Evolutionary conservation across 1,140 invertebrate species (phyloP).

Genomic region (Chrysopa pallens): DNA sequence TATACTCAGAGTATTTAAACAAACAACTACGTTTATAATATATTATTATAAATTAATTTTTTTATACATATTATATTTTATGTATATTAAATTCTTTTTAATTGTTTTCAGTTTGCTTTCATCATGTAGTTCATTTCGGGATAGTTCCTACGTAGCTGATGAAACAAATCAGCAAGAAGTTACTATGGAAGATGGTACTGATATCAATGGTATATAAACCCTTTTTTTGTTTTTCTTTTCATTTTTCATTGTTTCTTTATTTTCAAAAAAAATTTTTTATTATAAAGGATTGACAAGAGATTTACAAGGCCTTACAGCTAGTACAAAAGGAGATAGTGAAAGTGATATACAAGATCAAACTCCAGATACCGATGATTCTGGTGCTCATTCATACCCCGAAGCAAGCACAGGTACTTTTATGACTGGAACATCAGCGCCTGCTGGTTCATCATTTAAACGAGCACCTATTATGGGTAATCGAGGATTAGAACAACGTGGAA

Average conservation of each 20-base stretch:
- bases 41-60: neutral
- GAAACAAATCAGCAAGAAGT: slow-evolving; percentile 17
- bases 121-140: slow-evolving; percentile 68
- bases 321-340: slow-evolving; percentile 34
- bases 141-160: slow-evolving; percentile 32
- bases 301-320: slow-evolving; percentile 26
- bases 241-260: neutral
- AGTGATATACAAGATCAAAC: slow-evolving; percentile 38
- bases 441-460: slow-evolving; percentile 29
- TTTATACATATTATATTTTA: neutral
- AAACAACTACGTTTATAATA: too few species aligned
- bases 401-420: slow-evolving; percentile 11
- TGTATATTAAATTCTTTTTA: neutral
- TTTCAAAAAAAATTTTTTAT: neutral
- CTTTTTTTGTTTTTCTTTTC: too few species aligned
- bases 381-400: slow-evolving; percentile 29
- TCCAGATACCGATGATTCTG: slow-evolving; percentile 43
- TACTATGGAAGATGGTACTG: slow-evolving; percentile 34
- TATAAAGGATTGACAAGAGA: slow-evolving; percentile 26
- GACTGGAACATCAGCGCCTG: slow-evolving; percentile 16
- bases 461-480: slow-evolving; percentile 33
- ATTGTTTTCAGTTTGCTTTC: slow-evolving; percentile 48
- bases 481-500: slow-evolving; percentile 26
- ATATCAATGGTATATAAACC: slow-evolving; percentile 45
- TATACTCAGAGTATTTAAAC: too few species aligned